These are phyloP conservation scores for Lycia hirtaria DNA, from an alignment of 2,888 invertebrate species.

Conservation along the genomic window DNA sequence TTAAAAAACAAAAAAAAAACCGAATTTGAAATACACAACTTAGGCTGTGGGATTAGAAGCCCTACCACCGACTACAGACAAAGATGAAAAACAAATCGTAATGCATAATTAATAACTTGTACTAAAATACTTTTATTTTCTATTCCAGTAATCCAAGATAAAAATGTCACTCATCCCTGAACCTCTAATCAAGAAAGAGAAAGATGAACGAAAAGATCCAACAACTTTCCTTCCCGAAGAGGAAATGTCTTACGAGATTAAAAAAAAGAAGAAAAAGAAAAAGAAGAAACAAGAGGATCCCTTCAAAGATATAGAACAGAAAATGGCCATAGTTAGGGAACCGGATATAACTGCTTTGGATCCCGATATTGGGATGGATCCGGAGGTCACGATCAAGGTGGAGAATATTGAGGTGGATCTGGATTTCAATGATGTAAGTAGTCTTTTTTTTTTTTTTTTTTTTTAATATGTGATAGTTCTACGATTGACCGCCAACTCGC, in stretches of 20 bases:
- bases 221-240: constrained; percentile 74
- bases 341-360: constrained; percentile 42
- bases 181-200: constrained; percentile 40
- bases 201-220: constrained; percentile 64
- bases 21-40: too few relatives aligned
- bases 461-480: too few relatives aligned
- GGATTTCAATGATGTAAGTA: constrained; percentile 78
- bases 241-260: constrained; percentile 75
- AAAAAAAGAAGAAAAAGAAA: constrained; percentile 75
- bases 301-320: constrained; percentile 59
- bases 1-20: too few relatives aligned
- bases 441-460: background rate
- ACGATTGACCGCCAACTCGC: too few relatives aligned
- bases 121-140: too few relatives aligned
- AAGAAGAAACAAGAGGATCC: constrained; percentile 71
- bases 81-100: too few relatives aligned
- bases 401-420: constrained; percentile 79
- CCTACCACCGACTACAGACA: too few relatives aligned
- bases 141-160: background rate
- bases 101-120: too few relatives aligned
- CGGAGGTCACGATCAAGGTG: constrained; percentile 75
- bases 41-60: too few relatives aligned
- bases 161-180: constrained; percentile 31
- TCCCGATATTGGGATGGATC: constrained; percentile 55
- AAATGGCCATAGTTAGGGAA: constrained; percentile 38